Base-by-base conservation (phyloP, 1,140 invertebrate genomes). In the Forficula auricularia region DNA sequence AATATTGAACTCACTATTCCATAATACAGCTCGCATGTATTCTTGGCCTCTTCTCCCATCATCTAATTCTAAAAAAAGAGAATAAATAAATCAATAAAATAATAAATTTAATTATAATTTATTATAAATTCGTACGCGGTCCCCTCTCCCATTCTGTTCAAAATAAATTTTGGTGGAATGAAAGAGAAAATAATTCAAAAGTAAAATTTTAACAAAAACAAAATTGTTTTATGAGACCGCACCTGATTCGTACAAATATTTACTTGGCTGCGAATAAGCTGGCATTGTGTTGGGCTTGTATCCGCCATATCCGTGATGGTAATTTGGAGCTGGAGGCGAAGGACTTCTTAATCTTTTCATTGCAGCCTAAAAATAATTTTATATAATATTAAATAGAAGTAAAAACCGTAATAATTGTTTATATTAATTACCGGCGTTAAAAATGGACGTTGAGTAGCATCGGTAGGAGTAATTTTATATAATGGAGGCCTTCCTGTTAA, bases 1-100 rank as follows among this genome's bases (percentile, higher is more conserved):
- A 48, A 46, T n/a, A 42, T 35, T 18, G n/a, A 55, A 74, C 79
- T 79, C 65, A 83, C 79, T 82, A 64, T 81, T 82, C 79, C 79
- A 82, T 51, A 82, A 70, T 52, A 82, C 77, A 49, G 75, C 75
- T 57, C 78, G 68, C 51, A 75, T 68, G 68, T 79, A 77, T 56
- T 78, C 75, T 57, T 75, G 72, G 58, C 73, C 67, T 61, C 75
- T 70, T 50, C 76, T 67, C 58, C 70, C 72, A 60, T 80, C 77
- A 58, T 82, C 79, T 60, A 78, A 71, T 67, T 82, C 80, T 82
- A 67, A 51, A 76, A 71, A 67, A 63, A 63, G 64, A 61, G 48
- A 53, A 50, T 48, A 50, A 40, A 38, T 44, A n/a, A n/a, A n/a
- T n/a, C n/a, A 43, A 40, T 41, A 30, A 40, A n/a, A 35, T 22